These are phyloP conservation scores for Anguilla rostrata DNA, from an alignment of 2,113 vertebrate species.

Conservation along the genomic window DNA sequence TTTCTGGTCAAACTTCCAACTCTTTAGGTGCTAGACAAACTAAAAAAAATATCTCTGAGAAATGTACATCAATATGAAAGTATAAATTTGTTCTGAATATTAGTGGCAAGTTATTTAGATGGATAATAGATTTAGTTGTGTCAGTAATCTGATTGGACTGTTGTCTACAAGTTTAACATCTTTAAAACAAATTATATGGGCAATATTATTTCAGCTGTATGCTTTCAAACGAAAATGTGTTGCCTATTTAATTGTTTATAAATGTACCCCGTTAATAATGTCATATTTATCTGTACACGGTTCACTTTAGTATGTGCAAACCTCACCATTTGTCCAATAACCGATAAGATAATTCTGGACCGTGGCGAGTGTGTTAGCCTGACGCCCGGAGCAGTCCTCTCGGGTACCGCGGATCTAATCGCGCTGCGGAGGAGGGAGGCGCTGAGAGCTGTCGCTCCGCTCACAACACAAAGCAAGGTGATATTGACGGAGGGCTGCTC, in stretches of 20 bases:
- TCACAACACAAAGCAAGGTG: slow-evolving; percentile 2
- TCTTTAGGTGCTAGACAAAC: not conserved
- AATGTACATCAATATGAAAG: not conserved
- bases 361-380: not conserved
- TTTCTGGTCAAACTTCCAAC: not conserved
- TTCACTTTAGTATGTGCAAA: not conserved
- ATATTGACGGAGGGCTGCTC: not conserved
- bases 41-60: not conserved
- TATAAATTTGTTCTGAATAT: too few relatives aligned
- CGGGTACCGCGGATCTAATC: not conserved
- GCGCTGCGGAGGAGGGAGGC: not conserved
- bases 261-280: not conserved
- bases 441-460: not conserved
- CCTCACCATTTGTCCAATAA: not conserved
- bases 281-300: not conserved
- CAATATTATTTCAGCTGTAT: not conserved
- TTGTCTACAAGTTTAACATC: too few relatives aligned
- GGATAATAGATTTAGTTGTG: too few relatives aligned
- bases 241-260: not conserved
- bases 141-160: too few relatives aligned
- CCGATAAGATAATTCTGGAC: not conserved
- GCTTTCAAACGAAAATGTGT: not conserved
- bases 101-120: too few relatives aligned
- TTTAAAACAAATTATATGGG: not conserved
- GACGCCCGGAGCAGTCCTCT: not conserved